phyloP scores from a whole-genome alignment of 2,113 vertebrate genomes.

The Limnothrissa miodon region DNA sequence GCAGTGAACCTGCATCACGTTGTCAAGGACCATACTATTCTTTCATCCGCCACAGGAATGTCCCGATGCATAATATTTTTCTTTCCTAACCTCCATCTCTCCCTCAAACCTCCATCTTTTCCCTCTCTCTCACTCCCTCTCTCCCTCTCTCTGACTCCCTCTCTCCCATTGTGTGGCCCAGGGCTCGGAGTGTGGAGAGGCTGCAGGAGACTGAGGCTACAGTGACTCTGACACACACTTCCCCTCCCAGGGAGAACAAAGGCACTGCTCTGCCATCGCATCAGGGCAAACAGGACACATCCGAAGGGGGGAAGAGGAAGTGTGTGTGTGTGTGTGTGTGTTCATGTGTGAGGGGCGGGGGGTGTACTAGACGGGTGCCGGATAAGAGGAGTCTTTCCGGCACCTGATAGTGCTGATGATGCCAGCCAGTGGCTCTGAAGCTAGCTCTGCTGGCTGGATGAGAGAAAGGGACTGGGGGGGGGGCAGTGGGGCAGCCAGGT shows the following conservation, averaged over 20 bases:
- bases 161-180: background rate
- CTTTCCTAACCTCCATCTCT: background rate
- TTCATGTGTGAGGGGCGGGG: slow-evolving; percentile 21
- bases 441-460: background rate
- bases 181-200: background rate
- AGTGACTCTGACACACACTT: slow-evolving; percentile 23
- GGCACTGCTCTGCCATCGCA: background rate
- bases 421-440: background rate
- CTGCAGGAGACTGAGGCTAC: slow-evolving; percentile 20
- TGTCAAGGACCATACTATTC: background rate
- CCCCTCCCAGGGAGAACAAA: slow-evolving; percentile 20
- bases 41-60: background rate
- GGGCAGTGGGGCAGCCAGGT: background rate
- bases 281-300: slow-evolving; percentile 17
- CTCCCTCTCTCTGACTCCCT: background rate
- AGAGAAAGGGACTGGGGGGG: background rate
- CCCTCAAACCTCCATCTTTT: background rate
- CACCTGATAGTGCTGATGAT: background rate
- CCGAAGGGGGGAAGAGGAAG: background rate
- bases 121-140: background rate
- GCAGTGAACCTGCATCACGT: background rate
- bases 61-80: background rate
- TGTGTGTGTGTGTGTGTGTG: background rate
- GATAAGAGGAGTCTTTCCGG: slow-evolving; percentile 15
- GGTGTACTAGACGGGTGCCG: slow-evolving; percentile 14